Base-by-base conservation (phyloP, 1,140 invertebrate species). In the Hyles euphorbiae region DNA sequence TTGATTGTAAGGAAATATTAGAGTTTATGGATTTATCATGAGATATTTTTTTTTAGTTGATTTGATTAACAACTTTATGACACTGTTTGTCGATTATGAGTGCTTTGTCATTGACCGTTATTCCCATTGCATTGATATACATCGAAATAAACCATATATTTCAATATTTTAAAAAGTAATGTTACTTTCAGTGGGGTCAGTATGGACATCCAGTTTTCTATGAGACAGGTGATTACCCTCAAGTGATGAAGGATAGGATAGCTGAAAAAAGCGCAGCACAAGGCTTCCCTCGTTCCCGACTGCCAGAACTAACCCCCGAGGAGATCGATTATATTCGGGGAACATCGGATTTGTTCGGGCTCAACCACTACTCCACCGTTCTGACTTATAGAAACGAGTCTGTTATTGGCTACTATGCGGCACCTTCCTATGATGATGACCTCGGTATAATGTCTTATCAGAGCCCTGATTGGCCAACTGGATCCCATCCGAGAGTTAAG, bases 341-440 rank as follows among this genome's bases (percentile, higher is more conserved):
- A 5, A 76, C 77, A n/a, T 77, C 83, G 0, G 91, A 92, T 64
- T 92, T 91, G 76, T 89, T 92, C 52, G 91, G 91, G 34, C 68
- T 92, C 2, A 92, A 92, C 56, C 77, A 87, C 36, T 92, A 92
- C 56, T 87, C 88, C 3, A 83, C 86, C 1, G 68, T 22, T 10
- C 33, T 62, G 8, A 12, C 34, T 0, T 61, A 66, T 22, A 66
- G 67, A 46, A 63, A 70, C 48, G 58, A 60, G 45, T 60, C 61
- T 43, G 56, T 60, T 10, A 5, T 36, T 7, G 58, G 49, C 10
- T 50, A 34, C n/a, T 51, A 64, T 34, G 49, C 44, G 3, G 8
- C 48, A 5, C 68, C 68, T 34, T 74, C 68, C 9, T 45, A 46
- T 34, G 22, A 36, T n/a, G 66, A 71, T 55, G 68, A 70, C 55